These are phyloP conservation scores for Fratercula arctica DNA, from an alignment of 2,797 vertebrate genomes.

Conservation along the genomic window DNA sequence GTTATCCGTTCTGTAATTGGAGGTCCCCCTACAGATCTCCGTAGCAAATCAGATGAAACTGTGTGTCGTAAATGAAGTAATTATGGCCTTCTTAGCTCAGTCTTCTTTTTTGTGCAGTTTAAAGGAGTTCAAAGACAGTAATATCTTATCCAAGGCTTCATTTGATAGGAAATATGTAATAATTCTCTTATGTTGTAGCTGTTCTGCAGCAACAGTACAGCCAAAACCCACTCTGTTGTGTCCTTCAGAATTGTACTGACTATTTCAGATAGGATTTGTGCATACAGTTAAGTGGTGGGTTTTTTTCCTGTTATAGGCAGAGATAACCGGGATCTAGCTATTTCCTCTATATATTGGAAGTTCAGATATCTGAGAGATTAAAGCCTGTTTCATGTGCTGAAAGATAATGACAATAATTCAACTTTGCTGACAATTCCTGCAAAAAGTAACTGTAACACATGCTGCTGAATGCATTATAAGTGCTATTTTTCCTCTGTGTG, in stretches of 20 bases:
- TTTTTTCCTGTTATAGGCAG: background rate
- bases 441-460: background rate
- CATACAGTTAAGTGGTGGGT: background rate
- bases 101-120: background rate
- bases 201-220: background rate
- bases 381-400: background rate
- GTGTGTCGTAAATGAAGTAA: constrained; percentile 9
- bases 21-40: background rate
- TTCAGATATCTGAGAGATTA: background rate
- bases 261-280: background rate
- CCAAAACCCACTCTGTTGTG: background rate
- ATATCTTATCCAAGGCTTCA: background rate
- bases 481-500: background rate
- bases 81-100: background rate
- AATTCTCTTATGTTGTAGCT: background rate
- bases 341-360: background rate
- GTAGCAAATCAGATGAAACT: constrained; percentile 11
- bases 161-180: background rate
- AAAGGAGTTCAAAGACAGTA: constrained; percentile 8
- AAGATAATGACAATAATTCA: background rate
- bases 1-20: constrained; percentile 11
- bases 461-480: background rate
- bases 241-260: background rate
- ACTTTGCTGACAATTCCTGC: background rate
- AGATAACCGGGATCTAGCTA: background rate